phyloP scores from a whole-genome alignment of 2,888 invertebrate species.

The Sinhomidia bicolor region DNA sequence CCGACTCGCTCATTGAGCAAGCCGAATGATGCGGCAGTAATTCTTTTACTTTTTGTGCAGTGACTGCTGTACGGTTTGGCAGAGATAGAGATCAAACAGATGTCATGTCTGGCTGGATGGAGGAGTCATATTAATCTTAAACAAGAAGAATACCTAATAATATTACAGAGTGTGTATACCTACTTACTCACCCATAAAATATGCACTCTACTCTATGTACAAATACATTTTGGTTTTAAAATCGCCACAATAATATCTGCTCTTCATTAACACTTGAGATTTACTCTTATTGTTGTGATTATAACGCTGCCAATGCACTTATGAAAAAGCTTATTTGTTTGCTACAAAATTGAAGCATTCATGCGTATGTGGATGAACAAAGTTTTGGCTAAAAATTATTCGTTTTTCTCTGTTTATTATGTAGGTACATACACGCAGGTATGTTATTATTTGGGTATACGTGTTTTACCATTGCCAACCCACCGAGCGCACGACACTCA shows the following conservation, averaged over 20 bases:
- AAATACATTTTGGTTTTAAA: slow-evolving; percentile 12
- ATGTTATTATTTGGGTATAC: neutral
- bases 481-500: slow-evolving; percentile 48
- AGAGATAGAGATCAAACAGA: slow-evolving; percentile 62
- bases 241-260: slow-evolving; percentile 17
- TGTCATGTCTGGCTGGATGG: slow-evolving; percentile 1
- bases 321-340: slow-evolving; percentile 4
- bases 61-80: slow-evolving; percentile 53
- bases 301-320: neutral
- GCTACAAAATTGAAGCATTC: slow-evolving; percentile 1
- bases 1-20: slow-evolving; percentile 21
- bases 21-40: slow-evolving; percentile 61
- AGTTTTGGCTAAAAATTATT: neutral
- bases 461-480: neutral
- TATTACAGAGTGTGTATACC: neutral
- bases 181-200: too few relatives aligned
- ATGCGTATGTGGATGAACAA: slow-evolving; percentile 1
- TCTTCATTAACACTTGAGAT: slow-evolving; percentile 36
- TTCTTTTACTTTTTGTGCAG: slow-evolving; percentile 66
- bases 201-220: too few relatives aligned
- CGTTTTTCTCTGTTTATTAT: neutral
- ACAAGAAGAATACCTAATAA: too few relatives aligned
- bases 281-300: slow-evolving; percentile 8
- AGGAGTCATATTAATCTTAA: slow-evolving; percentile 2
- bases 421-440: neutral